Evolutionary conservation across 2,797 vertebrate genomes (phyloP).

Genomic region (Hapalemur alaotrensis): DNA sequence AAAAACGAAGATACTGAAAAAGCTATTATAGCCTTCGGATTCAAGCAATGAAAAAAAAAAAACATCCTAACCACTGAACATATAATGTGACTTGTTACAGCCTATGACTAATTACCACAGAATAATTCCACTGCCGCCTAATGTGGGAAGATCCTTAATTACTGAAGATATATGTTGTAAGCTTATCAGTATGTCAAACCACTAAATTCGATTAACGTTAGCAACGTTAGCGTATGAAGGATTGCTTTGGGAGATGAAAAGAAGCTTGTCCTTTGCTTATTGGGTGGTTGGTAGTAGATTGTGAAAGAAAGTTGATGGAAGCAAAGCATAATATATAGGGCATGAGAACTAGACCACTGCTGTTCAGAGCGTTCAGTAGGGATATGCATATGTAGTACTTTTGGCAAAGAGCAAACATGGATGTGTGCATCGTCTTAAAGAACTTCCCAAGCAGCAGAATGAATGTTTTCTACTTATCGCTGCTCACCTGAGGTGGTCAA

Average conservation of each 20-base stretch:
- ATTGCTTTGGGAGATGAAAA: background rate
- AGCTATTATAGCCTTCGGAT: constrained; percentile 23
- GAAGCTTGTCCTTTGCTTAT: background rate
- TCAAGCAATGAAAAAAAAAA: constrained; percentile 34
- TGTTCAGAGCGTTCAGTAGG: background rate
- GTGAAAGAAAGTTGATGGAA: background rate
- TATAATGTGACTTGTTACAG: constrained; percentile 42
- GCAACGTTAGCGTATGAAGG: background rate
- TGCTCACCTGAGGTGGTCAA: background rate
- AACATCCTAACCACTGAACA: constrained; percentile 5
- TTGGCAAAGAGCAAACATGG: background rate
- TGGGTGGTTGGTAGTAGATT: constrained; percentile 5
- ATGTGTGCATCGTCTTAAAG: background rate
- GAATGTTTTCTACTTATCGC: background rate
- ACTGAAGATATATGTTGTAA: constrained; percentile 27
- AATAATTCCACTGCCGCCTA: background rate
- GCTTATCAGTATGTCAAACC: background rate
- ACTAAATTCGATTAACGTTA: constrained; percentile 3
- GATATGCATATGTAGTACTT: background rate
- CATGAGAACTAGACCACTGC: background rate
- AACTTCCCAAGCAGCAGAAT: background rate
- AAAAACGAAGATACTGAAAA: constrained; percentile 42
- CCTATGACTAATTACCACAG: constrained; percentile 36
- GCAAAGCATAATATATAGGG: background rate
- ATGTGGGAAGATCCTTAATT: background rate